Base-by-base conservation (phyloP, 2,113 vertebrate species). In the Ophthalmolycus amberensis region DNA sequence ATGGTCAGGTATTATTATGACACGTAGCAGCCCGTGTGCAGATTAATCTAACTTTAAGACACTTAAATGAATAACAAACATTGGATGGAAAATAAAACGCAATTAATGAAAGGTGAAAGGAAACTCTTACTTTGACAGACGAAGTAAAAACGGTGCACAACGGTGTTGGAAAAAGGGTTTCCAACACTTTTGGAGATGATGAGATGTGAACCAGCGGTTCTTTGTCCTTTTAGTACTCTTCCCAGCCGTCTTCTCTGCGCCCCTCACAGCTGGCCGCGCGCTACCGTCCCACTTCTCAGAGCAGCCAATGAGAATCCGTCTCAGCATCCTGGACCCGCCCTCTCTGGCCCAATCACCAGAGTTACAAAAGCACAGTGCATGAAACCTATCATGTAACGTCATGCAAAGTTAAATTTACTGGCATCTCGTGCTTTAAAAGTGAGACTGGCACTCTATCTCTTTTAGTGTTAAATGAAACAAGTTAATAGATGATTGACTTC, bases 241-340 rank as follows among this genome's bases (percentile, higher is more conserved):
- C 29, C 63, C 22, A 54, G 20, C 37, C 10, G 54, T 71, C 63
- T 64, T 27, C 84, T 59, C 34, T 29, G 58, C 77, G 54, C 66
- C 71, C 80, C 84, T 84, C 84, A 72, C 92, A 87, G 82, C 90
- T 90, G 85, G 86, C 84, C 27, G 80, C 79, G 44, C 73, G 34
- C 75, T 74, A 32, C 77, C 62, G 52, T 25, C 73, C 88, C 91
- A 83, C 89, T 80, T 80, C 74, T 60, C 87, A 0, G 16, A 42
- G 18, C 58, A 80, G 80, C 93, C 91, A 93, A 94, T 93, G 0
- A 83, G 74, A 83, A 16, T 9, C 73, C 56, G 50, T 78, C 90
- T 90, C 93, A 93, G 93, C 91, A 92, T 94, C 93, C 88, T 87
- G 87, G 7, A 12, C 89, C 70, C 93, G 90, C 92, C 93, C 85